Evolutionary conservation across 2,113 vertebrate species (phyloP).

Genomic region (Bubalus kerabau): DNA sequence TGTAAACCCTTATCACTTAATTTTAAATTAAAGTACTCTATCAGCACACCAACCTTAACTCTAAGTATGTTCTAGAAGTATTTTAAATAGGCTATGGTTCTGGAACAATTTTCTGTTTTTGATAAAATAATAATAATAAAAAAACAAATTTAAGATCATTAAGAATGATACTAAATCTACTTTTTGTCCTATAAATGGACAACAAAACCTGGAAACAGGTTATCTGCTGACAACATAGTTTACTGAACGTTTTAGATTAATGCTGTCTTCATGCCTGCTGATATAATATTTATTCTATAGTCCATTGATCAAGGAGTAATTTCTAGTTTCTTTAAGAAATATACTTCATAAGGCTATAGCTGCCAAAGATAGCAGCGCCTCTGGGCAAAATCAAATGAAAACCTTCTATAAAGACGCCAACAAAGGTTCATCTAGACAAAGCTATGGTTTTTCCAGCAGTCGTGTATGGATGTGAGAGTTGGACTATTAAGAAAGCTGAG

Average conservation of each 20-base stretch:
- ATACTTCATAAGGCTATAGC: background rate
- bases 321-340: background rate
- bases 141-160: background rate
- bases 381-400: background rate
- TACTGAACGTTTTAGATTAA: background rate
- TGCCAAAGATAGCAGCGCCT: background rate
- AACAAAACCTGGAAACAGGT: background rate
- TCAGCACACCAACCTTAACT: background rate
- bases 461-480: background rate
- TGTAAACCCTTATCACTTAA: background rate
- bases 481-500: background rate
- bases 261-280: background rate
- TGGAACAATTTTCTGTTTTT: background rate
- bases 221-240: background rate
- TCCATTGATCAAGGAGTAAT: background rate
- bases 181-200: background rate
- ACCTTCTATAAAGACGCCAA: background rate
- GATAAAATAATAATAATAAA: background rate
- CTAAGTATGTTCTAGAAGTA: background rate
- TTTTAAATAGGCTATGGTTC: background rate
- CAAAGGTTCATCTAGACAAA: background rate
- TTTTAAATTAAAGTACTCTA: background rate
- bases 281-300: background rate
- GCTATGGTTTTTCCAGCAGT: background rate
- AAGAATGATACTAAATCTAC: background rate